Conservation (phyloP, 2,113 vertebrate species). For the Megaleporinus macrocephalus region DNA sequence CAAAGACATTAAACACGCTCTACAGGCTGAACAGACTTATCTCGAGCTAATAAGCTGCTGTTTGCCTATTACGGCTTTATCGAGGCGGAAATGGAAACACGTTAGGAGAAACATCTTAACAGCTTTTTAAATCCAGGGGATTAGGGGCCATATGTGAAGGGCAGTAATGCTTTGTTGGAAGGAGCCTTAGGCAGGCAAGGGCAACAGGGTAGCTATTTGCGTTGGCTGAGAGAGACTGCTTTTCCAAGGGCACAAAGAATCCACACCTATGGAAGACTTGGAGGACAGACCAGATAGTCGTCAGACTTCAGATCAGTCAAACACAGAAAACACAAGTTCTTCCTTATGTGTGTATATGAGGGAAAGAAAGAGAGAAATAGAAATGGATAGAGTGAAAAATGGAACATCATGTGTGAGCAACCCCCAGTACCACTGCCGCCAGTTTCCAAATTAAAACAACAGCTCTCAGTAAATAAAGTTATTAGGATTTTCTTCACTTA, state of each 20-base stretch:
- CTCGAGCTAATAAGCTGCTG: slow-evolving; percentile 46
- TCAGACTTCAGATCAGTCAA: not conserved
- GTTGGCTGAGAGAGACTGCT: slow-evolving; percentile 60
- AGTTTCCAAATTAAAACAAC: not conserved
- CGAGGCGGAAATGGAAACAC: slow-evolving; percentile 63
- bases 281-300: slow-evolving; percentile 15
- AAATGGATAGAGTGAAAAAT: not conserved
- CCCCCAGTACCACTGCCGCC: not conserved
- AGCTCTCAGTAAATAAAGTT: slow-evolving; percentile 17
- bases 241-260: slow-evolving; percentile 43
- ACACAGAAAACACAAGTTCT: slow-evolving; percentile 17
- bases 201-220: slow-evolving; percentile 56
- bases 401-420: slow-evolving; percentile 6
- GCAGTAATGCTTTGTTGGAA: slow-evolving; percentile 66
- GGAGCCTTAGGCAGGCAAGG: slow-evolving; percentile 51
- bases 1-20: slow-evolving; percentile 32
- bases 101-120: slow-evolving; percentile 69
- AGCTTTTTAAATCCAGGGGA: slow-evolving; percentile 68
- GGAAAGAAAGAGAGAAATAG: not conserved
- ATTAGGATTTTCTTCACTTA: not conserved
- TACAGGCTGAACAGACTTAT: slow-evolving; percentile 31
- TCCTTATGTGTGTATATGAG: slow-evolving; percentile 3
- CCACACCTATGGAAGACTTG: slow-evolving; percentile 26
- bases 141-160: slow-evolving; percentile 70
- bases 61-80: slow-evolving; percentile 54